These are phyloP conservation scores for Ariopsis seemanni DNA, from an alignment of 2,113 vertebrate species.

Conservation along the genomic window DNA sequence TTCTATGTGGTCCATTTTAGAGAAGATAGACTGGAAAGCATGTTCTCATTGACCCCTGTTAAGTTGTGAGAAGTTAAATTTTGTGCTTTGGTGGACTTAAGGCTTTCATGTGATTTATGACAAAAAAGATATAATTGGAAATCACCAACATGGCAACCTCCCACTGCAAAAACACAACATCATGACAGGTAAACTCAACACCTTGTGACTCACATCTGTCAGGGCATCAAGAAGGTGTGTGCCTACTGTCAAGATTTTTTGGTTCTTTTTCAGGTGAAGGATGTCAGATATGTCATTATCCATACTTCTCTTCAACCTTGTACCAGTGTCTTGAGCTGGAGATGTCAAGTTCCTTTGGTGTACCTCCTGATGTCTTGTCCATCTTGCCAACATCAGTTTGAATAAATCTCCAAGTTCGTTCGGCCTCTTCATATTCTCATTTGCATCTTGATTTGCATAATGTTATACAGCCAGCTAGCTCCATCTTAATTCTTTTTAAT, in stretches of 20 bases:
- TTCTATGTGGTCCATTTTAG: too few species aligned
- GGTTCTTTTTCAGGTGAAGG: background rate
- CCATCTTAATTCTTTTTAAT: constrained; percentile 1
- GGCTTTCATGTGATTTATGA: background rate
- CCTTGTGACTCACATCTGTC: background rate
- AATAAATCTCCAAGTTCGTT: constrained; percentile 42
- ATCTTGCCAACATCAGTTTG: too few species aligned
- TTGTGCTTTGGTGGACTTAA: background rate
- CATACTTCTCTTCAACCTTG: background rate
- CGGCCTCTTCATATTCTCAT: constrained; percentile 46
- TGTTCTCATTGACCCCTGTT: too few species aligned
- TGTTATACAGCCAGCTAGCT: constrained; percentile 22
- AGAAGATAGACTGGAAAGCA: too few species aligned
- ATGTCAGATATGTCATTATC: constrained; percentile 16
- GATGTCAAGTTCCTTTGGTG: constrained; percentile 25
- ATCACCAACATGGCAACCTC: background rate
- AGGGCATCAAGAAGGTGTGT: background rate
- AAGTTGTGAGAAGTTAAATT: background rate
- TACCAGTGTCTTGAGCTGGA: constrained; percentile 17
- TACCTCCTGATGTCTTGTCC: constrained; percentile 37
- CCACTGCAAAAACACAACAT: background rate
- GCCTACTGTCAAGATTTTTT: background rate
- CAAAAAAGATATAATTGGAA: background rate
- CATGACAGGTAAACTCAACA: background rate
- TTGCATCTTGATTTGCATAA: constrained; percentile 30